Base-by-base conservation (phyloP, 1,140 invertebrate genomes). In the Bilobella aurantiaca region DNA sequence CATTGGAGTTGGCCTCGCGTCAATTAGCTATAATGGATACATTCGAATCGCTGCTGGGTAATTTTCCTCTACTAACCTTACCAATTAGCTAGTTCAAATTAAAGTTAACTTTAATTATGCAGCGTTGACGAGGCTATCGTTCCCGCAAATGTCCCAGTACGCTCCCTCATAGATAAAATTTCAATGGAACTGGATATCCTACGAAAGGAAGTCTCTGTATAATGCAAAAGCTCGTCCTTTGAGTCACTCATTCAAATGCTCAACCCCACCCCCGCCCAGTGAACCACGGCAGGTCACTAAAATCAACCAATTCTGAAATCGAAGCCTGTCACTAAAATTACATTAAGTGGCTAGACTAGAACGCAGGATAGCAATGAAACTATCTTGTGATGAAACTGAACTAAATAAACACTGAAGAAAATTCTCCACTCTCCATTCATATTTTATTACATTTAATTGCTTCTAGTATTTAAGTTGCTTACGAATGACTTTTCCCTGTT, bases 11-110 rank as follows among this genome's bases (percentile, higher is more conserved):
- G 46, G 37, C 2, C 5, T 47, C 5, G 28, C 61, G 14, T 25
- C 31, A 5, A 29, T 62, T 3, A 62, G 61, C 28, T 62, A 62
- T 25, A 49, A 62, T 29, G 42, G 42, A 3, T 58, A 29, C 29
- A 31, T 58, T 12, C 57, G 57, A 58, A 34, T 61, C 3, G 59
- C 59, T 14, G 34, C 59, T 2, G 34, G 49, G 49, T 53, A 53
- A 42, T n/a, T 42, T 42, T 12, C 37, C n/a, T 42, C 37, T 42
- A n/a, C n/a, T n/a, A n/a, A 42, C n/a, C n/a, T 42, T 42, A 12
- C 37, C 37, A n/a, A n/a, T n/a, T n/a, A n/a, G n/a, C n/a, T n/a
- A n/a, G n/a, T n/a, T n/a, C n/a, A n/a, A n/a, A n/a, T n/a, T n/a
- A n/a, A n/a, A n/a, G n/a, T n/a, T n/a, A 12, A 8, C 8, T 42